Evolutionary conservation across 2,113 vertebrate species (phyloP), one percentile per base, ranked within the genome.

Genomic region (Cygnus atratus): DNA sequence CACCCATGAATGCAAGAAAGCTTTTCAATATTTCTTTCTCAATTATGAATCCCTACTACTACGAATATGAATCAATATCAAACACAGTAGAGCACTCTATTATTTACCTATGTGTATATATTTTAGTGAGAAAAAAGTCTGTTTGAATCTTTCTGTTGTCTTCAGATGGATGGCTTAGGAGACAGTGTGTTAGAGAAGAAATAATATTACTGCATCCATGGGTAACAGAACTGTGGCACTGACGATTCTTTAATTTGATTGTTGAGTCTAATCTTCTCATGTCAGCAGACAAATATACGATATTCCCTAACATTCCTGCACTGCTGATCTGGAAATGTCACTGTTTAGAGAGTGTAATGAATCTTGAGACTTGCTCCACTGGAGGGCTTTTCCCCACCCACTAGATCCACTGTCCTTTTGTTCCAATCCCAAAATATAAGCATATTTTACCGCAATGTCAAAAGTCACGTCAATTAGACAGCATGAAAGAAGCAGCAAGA

Each of bases 391-490:
- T 84, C 37, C 58, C 70, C 44, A 93, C 66, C 66, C 54, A 55
- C 31, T 75, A 90, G 19, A 68, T 70, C 41, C 35, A 85, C 62
- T 74, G 39, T 88, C 25, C 44, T 85, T 96, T 84, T 55, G 62
- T 94, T 92, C 59, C 58, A 59, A 26, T 33, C 46, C 48, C 67
- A 88, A 83, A 95, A 90, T 90, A 87, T 59, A 28, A 84, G 41
- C 71, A 67, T 73, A 85, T 91, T 94, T 95, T 92, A 94, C 41
- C 39, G 82, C 44, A 92, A 21, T 82, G 95, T 91, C 88, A 92
- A 70, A 92, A 95, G 66, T 55, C 84, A 35, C 46, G 73, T 89
- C 84, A 91, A 92, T 79, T 90, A 91, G 78, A 79, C 67, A 55
- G 68, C 29, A 37, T 57, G 35, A 88, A 94, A 94, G 35, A 84